phyloP scores from a whole-genome alignment of 2,113 vertebrate species.

The Corynorhinus townsendii region DNA sequence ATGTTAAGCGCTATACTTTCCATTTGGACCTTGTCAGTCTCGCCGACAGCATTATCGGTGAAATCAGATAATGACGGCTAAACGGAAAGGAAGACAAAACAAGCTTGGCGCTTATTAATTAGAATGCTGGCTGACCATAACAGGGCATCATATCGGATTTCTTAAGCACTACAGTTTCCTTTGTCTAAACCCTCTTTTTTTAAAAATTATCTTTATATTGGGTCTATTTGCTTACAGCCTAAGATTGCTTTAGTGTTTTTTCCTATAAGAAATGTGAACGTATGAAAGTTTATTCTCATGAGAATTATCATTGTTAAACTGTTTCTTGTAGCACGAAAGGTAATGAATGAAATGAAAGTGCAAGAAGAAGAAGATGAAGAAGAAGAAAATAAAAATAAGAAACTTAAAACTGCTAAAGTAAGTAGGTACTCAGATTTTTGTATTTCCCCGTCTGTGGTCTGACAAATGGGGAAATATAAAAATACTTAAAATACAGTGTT shows the following conservation, averaged over 20 bases:
- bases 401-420: constrained; percentile 69
- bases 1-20: no score
- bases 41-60: no score
- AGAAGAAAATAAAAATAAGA: constrained; percentile 48
- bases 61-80: no score
- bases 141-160: neutral
- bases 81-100: no score
- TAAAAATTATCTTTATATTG: neutral
- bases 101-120: neutral
- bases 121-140: neutral
- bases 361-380: constrained; percentile 52
- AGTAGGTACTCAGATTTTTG: neutral
- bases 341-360: constrained; percentile 51
- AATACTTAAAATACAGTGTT: neutral
- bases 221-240: neutral
- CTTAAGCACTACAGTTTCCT: neutral
- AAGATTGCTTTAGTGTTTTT: neutral
- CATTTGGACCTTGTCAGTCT: no score
- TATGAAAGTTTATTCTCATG: neutral
- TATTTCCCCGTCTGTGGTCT: neutral
- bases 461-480: neutral
- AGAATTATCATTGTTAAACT: constrained; percentile 36
- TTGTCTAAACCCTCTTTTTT: neutral
- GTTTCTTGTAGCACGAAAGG: constrained; percentile 70
- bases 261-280: neutral